Conservation (phyloP, 1,140 invertebrate genomes). For the Globodera ellingtonae region DNA sequence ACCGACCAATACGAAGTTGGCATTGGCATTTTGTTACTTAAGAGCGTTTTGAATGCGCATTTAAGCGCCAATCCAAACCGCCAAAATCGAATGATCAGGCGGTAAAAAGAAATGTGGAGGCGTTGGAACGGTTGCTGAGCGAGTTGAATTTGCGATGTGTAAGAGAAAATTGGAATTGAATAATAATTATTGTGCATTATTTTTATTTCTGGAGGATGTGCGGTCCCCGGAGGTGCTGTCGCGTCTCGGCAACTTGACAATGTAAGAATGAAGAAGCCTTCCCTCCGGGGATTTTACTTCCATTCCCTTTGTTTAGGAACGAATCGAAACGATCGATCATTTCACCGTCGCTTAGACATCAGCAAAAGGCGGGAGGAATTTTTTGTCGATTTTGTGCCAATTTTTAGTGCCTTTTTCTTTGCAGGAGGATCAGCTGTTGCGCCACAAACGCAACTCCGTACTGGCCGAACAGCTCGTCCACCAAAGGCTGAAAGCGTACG, state of each 20-base stretch:
- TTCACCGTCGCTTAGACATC: slow-evolving; percentile 53
- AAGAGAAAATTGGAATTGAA: not conserved
- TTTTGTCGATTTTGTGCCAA: not conserved
- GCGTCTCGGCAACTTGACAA: slow-evolving; percentile 55
- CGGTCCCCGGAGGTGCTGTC: slow-evolving; percentile 51
- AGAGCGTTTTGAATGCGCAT: not conserved
- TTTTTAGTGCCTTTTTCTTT: not conserved
- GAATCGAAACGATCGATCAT: slow-evolving; percentile 53
- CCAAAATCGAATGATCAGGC: slow-evolving; percentile 56
- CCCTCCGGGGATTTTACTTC: not conserved
- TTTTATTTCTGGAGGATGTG: slow-evolving; percentile 38
- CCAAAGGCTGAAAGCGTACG: not conserved
- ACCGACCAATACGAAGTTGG: slow-evolving; percentile 64
- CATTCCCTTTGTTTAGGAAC: slow-evolving; percentile 34
- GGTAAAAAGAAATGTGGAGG: slow-evolving; percentile 60
- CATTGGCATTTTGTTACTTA: slow-evolving; percentile 5
- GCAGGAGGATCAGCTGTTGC: slow-evolving; percentile 5
- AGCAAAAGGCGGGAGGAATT: not conserved
- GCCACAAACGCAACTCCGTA: slow-evolving; percentile 43
- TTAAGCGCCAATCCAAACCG: slow-evolving; percentile 55
- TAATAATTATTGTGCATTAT: not conserved
- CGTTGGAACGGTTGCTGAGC: slow-evolving; percentile 54
- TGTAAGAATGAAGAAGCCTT: not conserved
- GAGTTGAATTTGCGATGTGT: slow-evolving; percentile 59
- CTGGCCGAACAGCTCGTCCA: slow-evolving; percentile 53